These are phyloP conservation scores for Congeria kusceri DNA, from an alignment of 2,888 invertebrate genomes.

Conservation along the genomic window DNA sequence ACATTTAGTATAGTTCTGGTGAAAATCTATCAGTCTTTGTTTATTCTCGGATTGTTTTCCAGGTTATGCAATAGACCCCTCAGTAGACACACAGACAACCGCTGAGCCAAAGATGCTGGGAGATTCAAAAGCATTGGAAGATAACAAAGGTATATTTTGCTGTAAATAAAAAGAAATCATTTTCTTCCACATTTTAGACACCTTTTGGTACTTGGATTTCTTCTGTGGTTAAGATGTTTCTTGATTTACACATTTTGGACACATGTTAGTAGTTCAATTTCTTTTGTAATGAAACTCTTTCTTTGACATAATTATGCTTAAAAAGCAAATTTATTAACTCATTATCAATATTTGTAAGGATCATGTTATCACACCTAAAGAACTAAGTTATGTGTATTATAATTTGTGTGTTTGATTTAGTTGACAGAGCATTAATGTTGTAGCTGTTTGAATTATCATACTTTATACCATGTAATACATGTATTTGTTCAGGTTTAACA, in stretches of 20 bases:
- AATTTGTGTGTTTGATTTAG: no score
- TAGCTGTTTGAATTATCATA: no score
- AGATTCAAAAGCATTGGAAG: conserved; percentile 90
- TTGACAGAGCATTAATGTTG: no score
- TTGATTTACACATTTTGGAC: background rate
- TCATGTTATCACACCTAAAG: no score
- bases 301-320: no score
- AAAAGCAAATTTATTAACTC: no score
- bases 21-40: no score
- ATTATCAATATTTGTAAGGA: no score
- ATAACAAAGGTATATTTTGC: conserved; percentile 88
- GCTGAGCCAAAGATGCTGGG: conserved; percentile 87
- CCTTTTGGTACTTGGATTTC: background rate
- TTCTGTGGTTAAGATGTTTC: background rate
- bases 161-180: background rate
- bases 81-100: conserved; percentile 88
- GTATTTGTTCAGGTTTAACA: conserved; percentile 70
- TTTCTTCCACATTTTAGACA: background rate
- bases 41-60: conserved; percentile 39
- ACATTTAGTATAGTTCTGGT: no score
- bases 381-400: no score
- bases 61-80: conserved; percentile 97
- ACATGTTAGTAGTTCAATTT: background rate
- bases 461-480: no score
- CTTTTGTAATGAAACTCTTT: no score